Evolutionary conservation across 2,113 vertebrate species (phyloP).

Genomic region (Plotosus lineatus): DNA sequence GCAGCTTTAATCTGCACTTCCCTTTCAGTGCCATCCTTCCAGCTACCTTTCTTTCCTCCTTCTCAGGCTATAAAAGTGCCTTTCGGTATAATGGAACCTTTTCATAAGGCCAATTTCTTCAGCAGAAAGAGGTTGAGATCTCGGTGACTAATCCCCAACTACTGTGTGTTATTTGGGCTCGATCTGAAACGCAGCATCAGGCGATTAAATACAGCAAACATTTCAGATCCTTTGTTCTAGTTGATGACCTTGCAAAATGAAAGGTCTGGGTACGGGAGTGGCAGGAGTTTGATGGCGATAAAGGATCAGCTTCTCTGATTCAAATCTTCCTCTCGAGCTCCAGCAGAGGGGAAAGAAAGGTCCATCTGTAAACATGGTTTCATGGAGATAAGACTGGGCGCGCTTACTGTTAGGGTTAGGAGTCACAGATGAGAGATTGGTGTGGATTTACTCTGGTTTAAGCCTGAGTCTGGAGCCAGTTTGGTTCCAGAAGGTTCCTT

Average conservation of each 20-base stretch:
- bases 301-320: neutral
- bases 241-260: neutral
- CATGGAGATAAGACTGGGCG: neutral
- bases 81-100: conserved; percentile 39
- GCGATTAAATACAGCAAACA: neutral
- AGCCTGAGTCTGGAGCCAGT: neutral
- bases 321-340: neutral
- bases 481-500: neutral
- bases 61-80: neutral
- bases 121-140: neutral
- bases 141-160: neutral
- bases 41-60: conserved; percentile 1
- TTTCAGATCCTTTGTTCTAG: neutral
- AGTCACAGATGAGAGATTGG: neutral
- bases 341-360: neutral
- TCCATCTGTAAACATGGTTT: neutral
- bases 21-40: conserved; percentile 18
- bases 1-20: conserved; percentile 36
- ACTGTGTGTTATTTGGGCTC: neutral
- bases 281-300: neutral
- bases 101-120: conserved; percentile 17
- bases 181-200: neutral
- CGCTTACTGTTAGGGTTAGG: neutral
- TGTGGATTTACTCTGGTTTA: neutral
- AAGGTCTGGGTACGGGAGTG: neutral